These are phyloP conservation scores for Sander lucioperca DNA, from an alignment of 2,113 vertebrate genomes.

Conservation along the genomic window DNA sequence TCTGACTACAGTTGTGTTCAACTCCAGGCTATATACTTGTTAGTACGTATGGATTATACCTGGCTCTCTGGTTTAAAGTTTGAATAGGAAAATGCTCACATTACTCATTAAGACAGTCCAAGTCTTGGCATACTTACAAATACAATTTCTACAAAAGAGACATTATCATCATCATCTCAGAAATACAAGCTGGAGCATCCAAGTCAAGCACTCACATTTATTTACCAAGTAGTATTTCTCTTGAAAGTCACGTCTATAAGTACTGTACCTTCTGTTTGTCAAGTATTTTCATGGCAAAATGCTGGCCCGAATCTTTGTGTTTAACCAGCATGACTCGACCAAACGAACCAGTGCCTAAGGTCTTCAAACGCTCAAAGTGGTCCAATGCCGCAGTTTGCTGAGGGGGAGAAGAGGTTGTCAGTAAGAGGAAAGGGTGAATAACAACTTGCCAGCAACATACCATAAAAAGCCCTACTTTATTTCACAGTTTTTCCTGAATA, in stretches of 20 bases:
- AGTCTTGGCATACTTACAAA: not conserved
- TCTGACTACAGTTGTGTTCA: not conserved
- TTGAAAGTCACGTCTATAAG: not conserved
- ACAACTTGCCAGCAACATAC: not conserved
- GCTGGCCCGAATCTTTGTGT: conserved; percentile 90
- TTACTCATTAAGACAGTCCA: not conserved
- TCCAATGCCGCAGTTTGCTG: conserved; percentile 94
- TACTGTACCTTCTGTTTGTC: conserved; percentile 93
- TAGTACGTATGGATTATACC: not conserved
- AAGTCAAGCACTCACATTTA: not conserved
- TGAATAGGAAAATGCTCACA: not conserved
- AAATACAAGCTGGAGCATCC: not conserved
- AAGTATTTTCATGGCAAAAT: conserved; percentile 97
- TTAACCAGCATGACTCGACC: conserved; percentile 95
- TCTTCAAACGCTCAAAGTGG: conserved; percentile 94
- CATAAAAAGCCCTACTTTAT: not conserved
- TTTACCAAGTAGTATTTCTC: not conserved
- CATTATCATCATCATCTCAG: not conserved
- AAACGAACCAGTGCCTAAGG: conserved; percentile 93
- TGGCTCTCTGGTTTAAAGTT: not conserved
- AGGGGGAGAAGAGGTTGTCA: not conserved
- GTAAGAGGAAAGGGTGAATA: not conserved
- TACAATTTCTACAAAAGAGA: not conserved
- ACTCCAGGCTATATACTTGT: not conserved
- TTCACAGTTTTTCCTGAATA: not conserved